Percentiles rank a stretch among this genome's conserved stretches.
Evolutionary conservation across 1,140 invertebrate genomes (phyloP).

Genomic region (Drosophila erecta): DNA sequence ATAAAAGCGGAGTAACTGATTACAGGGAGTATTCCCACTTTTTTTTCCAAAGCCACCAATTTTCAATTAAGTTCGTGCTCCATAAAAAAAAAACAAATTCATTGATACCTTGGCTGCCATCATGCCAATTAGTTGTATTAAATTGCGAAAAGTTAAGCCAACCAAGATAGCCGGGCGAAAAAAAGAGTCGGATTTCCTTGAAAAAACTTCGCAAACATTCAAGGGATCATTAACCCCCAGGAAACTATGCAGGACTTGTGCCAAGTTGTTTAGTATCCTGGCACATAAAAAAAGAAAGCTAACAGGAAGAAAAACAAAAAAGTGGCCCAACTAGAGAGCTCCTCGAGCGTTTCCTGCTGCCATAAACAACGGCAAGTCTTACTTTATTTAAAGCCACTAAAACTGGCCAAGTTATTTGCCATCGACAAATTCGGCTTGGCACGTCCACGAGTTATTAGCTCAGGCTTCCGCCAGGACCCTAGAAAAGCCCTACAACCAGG

Average conservation of each 20-base stretch:
- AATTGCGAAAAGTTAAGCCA: conserved; percentile 10
- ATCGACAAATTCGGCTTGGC: conserved; percentile 69
- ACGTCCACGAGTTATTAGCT: conserved; percentile 77
- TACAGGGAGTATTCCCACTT: neutral
- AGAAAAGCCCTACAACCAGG: conserved; percentile 14
- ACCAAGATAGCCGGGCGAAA: conserved; percentile 10
- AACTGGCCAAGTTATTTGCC: conserved; percentile 64
- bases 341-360: conserved; percentile 43
- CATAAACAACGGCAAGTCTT: conserved; percentile 58
- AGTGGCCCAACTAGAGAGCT: conserved; percentile 34
- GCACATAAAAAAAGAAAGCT: neutral
- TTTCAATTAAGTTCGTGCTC: conserved; percentile 12
- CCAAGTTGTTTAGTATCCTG: conserved; percentile 44
- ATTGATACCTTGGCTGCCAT: conserved; percentile 5
- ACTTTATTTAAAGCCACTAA: conserved; percentile 74
- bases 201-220: conserved; percentile 31
- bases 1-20: conserved; percentile 19
- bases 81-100: neutral
- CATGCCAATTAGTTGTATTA: conserved; percentile 35
- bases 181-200: conserved; percentile 19
- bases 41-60: conserved; percentile 5
- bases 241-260: conserved; percentile 33
- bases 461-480: conserved; percentile 17
- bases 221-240: conserved; percentile 43
- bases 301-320: conserved; percentile 13